Evolutionary conservation across 2,888 invertebrate species (phyloP).

Genomic region (Limnephilus auricula): DNA sequence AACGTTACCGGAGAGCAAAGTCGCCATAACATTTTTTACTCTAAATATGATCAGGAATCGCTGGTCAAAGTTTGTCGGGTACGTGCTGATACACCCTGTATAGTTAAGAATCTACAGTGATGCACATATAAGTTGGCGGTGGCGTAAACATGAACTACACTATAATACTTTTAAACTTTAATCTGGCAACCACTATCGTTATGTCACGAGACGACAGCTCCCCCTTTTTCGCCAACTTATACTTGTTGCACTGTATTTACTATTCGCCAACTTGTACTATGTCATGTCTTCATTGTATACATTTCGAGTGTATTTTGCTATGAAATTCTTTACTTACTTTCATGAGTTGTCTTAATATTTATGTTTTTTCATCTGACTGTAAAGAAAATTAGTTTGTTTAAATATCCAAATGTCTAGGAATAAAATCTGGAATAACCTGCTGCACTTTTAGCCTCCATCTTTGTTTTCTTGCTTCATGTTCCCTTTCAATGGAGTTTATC

Average conservation of each 20-base stretch:
- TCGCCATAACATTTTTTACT: too few relatives aligned
- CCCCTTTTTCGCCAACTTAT: too few relatives aligned
- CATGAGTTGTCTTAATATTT: background rate
- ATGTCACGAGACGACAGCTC: too few relatives aligned
- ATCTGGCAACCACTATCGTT: too few relatives aligned
- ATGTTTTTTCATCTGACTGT: background rate
- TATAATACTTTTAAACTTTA: too few relatives aligned
- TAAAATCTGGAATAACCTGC: conserved; percentile 84
- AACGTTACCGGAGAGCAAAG: too few relatives aligned
- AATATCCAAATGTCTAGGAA: conserved; percentile 71
- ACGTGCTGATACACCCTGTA: too few relatives aligned
- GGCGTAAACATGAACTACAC: too few relatives aligned
- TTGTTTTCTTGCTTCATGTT: conserved; percentile 82
- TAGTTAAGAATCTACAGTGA: background rate
- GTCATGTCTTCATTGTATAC: background rate
- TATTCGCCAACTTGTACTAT: background rate
- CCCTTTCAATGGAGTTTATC: conserved; percentile 80
- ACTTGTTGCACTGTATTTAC: background rate
- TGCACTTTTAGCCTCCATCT: conserved; percentile 85
- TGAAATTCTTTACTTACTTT: background rate
- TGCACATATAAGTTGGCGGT: too few relatives aligned
- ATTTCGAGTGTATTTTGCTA: background rate
- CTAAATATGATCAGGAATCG: too few relatives aligned
- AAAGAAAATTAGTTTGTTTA: background rate
- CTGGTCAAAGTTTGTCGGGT: too few relatives aligned